These are phyloP conservation scores for Ceratoteleas bidentatus DNA, from an alignment of 1,140 invertebrate genomes.

Conservation along the genomic window DNA sequence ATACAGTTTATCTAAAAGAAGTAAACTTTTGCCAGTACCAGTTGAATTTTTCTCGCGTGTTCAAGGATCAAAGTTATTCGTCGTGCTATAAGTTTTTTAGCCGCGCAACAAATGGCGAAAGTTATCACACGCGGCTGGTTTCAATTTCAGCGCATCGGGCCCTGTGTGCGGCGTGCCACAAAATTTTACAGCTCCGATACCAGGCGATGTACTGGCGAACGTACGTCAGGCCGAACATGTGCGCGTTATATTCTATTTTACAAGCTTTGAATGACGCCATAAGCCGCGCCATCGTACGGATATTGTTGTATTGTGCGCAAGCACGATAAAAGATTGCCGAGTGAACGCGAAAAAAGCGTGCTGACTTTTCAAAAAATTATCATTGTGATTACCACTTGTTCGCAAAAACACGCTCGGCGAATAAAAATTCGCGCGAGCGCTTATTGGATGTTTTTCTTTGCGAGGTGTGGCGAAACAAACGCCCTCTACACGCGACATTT, in stretches of 20 bases:
- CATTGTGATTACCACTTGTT: conserved; percentile 43
- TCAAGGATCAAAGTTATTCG: conserved; percentile 11
- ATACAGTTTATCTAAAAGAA: no score
- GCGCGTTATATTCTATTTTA: conserved; percentile 53
- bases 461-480: background rate
- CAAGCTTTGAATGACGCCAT: conserved; percentile 41
- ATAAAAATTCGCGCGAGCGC: conserved; percentile 3
- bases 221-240: conserved; percentile 48
- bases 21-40: no score
- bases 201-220: conserved; percentile 25
- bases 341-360: conserved; percentile 22
- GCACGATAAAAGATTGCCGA: conserved; percentile 37
- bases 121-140: conserved; percentile 25
- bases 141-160: conserved; percentile 34
- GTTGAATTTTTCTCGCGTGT: background rate
- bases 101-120: conserved; percentile 33
- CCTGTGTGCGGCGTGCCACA: conserved; percentile 30
- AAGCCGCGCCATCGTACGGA: conserved; percentile 36
- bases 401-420: conserved; percentile 10
- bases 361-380: conserved; percentile 48
- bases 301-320: conserved; percentile 39
- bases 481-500: background rate
- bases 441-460: conserved; percentile 14
- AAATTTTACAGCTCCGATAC: conserved; percentile 54
- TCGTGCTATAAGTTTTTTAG: no score